A percentile compares a stretch with the other conserved stretches of the same genome.
phyloP scores from a whole-genome alignment of 2,888 invertebrate genomes.

The Spialia ferax region DNA sequence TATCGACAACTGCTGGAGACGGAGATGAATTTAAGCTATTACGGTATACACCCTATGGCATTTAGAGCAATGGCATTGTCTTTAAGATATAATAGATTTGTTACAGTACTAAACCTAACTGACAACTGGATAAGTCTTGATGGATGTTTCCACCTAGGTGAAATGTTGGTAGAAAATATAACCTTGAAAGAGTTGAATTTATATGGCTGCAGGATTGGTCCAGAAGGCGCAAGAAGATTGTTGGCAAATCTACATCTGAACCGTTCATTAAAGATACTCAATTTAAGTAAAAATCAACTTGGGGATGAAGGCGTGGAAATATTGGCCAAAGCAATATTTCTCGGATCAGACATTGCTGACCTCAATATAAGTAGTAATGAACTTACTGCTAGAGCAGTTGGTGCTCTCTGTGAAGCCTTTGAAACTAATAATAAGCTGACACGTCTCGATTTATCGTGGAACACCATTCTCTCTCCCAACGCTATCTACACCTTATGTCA shows the following conservation, averaged over 20 bases:
- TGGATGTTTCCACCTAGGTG: conserved; percentile 56
- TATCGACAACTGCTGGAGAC: conserved; percentile 53
- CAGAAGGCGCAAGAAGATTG: conserved; percentile 49
- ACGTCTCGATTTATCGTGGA: conserved; percentile 56
- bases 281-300: conserved; percentile 52
- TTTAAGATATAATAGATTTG: conserved; percentile 50
- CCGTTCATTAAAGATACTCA: conserved; percentile 48
- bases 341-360: conserved; percentile 48
- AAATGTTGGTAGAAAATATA: conserved; percentile 52
- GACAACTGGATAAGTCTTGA: conserved; percentile 56
- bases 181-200: conserved; percentile 52
- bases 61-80: conserved; percentile 51
- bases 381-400: conserved; percentile 51
- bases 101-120: conserved; percentile 53
- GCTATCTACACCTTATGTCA: conserved; percentile 48
- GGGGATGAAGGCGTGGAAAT: conserved; percentile 51
- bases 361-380: conserved; percentile 57
- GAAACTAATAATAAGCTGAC: conserved; percentile 52
- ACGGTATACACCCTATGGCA: conserved; percentile 46
- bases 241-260: conserved; percentile 49
- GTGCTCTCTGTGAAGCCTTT: conserved; percentile 53
- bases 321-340: conserved; percentile 50
- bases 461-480: conserved; percentile 50
- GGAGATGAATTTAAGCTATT: conserved; percentile 54
- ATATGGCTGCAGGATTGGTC: conserved; percentile 55